phyloP scores from a whole-genome alignment of 2,113 vertebrate genomes.

The Sprattus sprattus region DNA sequence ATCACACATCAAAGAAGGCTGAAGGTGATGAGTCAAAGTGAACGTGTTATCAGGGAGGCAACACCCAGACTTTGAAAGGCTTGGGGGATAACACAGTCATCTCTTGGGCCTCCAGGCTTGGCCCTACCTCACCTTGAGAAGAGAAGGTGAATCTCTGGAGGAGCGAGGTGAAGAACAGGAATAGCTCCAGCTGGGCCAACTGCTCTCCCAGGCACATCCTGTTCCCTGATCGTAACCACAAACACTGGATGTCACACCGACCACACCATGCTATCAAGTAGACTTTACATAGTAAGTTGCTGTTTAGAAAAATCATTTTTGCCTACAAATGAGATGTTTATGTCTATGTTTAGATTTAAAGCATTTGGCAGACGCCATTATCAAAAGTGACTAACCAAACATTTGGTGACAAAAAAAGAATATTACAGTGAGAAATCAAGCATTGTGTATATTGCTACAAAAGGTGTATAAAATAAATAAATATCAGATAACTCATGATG shows the following conservation, averaged over 20 bases:
- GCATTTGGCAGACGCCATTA: too few relatives aligned
- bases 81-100: background rate
- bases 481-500: too few relatives aligned
- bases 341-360: too few relatives aligned
- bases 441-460: too few relatives aligned
- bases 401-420: background rate
- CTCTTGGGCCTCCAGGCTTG: slow-evolving; percentile 16
- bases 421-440: background rate
- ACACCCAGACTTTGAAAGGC: slow-evolving; percentile 28
- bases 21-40: background rate
- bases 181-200: slow-evolving; percentile 42
- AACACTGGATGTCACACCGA: background rate
- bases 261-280: background rate
- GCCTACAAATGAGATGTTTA: too few relatives aligned
- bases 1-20: background rate
- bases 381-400: too few relatives aligned
- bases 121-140: slow-evolving; percentile 16
- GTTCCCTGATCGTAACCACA: slow-evolving; percentile 31
- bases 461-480: too few relatives aligned
- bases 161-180: slow-evolving; percentile 47
- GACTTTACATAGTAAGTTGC: background rate
- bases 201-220: slow-evolving; percentile 45
- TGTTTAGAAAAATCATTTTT: background rate
- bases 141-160: slow-evolving; percentile 46
- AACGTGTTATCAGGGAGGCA: background rate